Conservation (phyloP, 2,888 invertebrate species). For the Furcula furcula region DNA sequence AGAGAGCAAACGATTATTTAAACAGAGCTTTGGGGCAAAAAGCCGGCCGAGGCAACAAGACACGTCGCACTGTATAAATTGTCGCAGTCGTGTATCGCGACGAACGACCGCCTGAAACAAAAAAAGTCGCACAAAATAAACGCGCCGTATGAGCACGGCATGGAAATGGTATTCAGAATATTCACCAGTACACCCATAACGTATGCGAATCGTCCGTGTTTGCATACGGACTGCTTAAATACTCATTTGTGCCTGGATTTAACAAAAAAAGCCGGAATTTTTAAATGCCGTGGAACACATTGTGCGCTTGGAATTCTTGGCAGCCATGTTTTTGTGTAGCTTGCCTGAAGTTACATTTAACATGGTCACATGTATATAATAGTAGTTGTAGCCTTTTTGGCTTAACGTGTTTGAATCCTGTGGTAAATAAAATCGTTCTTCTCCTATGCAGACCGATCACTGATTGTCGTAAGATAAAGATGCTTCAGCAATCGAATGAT, state of each 20-base stretch:
- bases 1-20: slow-evolving; percentile 56
- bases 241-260: slow-evolving; percentile 29
- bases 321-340: too few relatives aligned
- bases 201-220: slow-evolving; percentile 24
- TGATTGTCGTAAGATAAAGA: too few relatives aligned
- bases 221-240: slow-evolving; percentile 24
- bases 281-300: slow-evolving; percentile 17
- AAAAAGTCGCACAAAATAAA: slow-evolving; percentile 21
- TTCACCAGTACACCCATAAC: slow-evolving; percentile 16
- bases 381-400: too few relatives aligned
- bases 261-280: slow-evolving; percentile 23
- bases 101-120: slow-evolving; percentile 19
- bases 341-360: too few relatives aligned
- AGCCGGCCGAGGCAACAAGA: slow-evolving; percentile 34
- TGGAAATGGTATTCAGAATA: slow-evolving; percentile 30
- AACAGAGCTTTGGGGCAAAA: slow-evolving; percentile 50
- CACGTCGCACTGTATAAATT: slow-evolving; percentile 63
- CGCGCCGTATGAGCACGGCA: slow-evolving; percentile 33
- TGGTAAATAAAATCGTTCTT: too few relatives aligned
- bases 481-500: too few relatives aligned
- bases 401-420: too few relatives aligned
- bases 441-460: too few relatives aligned
- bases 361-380: too few relatives aligned
- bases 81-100: slow-evolving; percentile 34
- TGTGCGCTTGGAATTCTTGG: too few relatives aligned